A percentile compares a stretch with the other conserved stretches of the same genome.
phyloP scores from a whole-genome alignment of 2,888 invertebrate species.

The Drosophila nigricruria region DNA sequence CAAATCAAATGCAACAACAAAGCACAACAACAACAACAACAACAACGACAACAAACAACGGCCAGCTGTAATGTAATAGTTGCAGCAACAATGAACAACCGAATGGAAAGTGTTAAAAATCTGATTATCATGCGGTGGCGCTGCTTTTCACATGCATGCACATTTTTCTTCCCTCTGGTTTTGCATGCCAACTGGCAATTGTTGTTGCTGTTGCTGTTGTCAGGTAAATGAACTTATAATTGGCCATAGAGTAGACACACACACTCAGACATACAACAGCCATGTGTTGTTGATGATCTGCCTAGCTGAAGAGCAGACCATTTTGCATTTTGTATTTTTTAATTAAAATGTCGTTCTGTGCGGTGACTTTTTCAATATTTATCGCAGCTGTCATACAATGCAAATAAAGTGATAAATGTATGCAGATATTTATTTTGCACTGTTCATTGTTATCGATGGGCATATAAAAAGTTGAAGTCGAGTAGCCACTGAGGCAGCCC shows the following conservation, averaged over 20 bases:
- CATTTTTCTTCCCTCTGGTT: conserved; percentile 70
- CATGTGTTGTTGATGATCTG: conserved; percentile 2
- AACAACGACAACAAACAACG: conserved; percentile 21
- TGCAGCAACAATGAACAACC: conserved; percentile 49
- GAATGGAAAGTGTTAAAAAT: conserved; percentile 80
- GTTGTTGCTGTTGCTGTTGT: conserved; percentile 32
- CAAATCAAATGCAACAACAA: conserved; percentile 74
- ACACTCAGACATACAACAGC: conserved; percentile 39
- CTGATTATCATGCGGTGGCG: conserved; percentile 80
- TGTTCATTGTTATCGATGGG: conserved; percentile 47
- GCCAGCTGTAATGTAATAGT: conserved; percentile 57
- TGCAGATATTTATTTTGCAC: conserved; percentile 36
- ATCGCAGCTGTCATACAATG: conserved; percentile 65
- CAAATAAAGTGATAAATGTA: conserved; percentile 72
- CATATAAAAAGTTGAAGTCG: conserved; percentile 11
- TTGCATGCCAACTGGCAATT: conserved; percentile 60
- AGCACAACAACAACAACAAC: conserved; percentile 36
- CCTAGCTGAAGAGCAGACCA: conserved; percentile 20
- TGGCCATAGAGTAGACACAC: conserved; percentile 66
- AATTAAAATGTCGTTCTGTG: conserved; percentile 52
- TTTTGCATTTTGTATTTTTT: conserved; percentile 14
- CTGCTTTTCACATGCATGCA: conserved; percentile 73
- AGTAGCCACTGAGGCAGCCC: conserved; percentile 36
- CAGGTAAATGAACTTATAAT: conserved; percentile 80
- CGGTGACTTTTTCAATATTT: conserved; percentile 62